These are phyloP conservation scores for Vanacampus margaritifer DNA, from an alignment of 2,113 vertebrate genomes.

Conservation along the genomic window DNA sequence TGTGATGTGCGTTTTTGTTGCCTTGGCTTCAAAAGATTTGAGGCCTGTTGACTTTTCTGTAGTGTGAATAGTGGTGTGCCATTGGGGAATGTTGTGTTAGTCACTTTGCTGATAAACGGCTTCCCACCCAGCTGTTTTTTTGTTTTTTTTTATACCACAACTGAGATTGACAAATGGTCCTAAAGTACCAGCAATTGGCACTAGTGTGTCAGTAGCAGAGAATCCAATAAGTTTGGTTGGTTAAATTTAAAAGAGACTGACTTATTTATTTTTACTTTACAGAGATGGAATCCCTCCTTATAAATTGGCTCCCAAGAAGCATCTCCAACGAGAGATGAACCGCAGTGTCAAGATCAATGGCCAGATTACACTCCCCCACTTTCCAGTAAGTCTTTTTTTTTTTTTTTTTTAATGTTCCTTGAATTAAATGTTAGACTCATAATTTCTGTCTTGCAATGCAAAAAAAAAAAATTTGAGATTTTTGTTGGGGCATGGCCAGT, in stretches of 20 bases:
- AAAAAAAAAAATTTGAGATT: neutral
- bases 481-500: neutral
- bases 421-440: too few species aligned
- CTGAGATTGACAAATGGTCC: conserved; percentile 38
- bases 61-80: conserved; percentile 44
- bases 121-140: conserved; percentile 18
- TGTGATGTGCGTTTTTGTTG: conserved; percentile 56
- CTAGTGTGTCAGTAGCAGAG: neutral
- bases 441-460: neutral
- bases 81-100: conserved; percentile 39
- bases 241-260: neutral
- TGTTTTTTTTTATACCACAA: conserved; percentile 3
- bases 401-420: conserved; percentile 14
- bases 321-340: conserved; percentile 92
- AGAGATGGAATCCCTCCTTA: conserved; percentile 95
- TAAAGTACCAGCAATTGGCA: conserved; percentile 25
- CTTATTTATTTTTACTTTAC: conserved; percentile 18
- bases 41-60: conserved; percentile 54
- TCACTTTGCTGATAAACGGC: conserved; percentile 49
- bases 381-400: conserved; percentile 83
- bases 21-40: conserved; percentile 46
- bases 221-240: conserved; percentile 1
- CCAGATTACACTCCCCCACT: conserved; percentile 93
- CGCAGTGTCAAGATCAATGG: conserved; percentile 94
- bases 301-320: conserved; percentile 89